Evolutionary conservation across 2,888 invertebrate genomes (phyloP), one percentile per base, ranked within the genome.

Genomic region (Thymelicus lineola): DNA sequence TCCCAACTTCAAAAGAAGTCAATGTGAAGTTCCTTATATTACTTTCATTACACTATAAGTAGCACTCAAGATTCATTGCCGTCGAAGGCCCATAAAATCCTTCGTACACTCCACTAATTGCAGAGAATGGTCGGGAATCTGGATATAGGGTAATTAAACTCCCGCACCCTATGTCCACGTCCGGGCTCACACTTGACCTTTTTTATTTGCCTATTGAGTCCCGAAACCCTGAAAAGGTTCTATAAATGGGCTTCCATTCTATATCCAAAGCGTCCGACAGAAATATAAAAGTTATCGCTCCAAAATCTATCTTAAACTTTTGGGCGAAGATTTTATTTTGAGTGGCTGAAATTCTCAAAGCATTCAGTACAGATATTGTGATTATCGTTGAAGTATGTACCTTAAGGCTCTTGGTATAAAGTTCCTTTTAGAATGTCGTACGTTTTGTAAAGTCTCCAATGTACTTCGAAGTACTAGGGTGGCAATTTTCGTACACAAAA

Each of bases 171-270:
- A 36, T 62, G 69, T 59, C 64, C 70, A 64, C 42, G 36, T 38
- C 57, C 38, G 42, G 17, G 55, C 48, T 71, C 73, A 28, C 57
- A 36, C 73, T 73, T 73, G 61, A 69, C 73, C 68, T 62, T 71
- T 71, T 72, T 71, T 70, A 73, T 74, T 74, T 71, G 72, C 71
- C 74, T 73, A 74, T 74, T 73, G 71, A 72, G 74, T 68, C 70
- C 71, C 74, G 64, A 72, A 74, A 73, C 70, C 71, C 73, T 73
- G 70, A 71, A 73, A 74, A 74, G 73, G 74, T 73, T 72, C 68
- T 67, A 70, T 70, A 74, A 72, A 71, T 74, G 70, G 70, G 70
- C 48, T 73, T 57, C 70, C 59, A 74, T 65, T 59, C 70, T 70
- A 67, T 63, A 70, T 66, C 68, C 71, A 57, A 71, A 70, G 60